Base-by-base conservation (phyloP, 2,888 invertebrate species). In the Carpatolechia fugitivella region DNA sequence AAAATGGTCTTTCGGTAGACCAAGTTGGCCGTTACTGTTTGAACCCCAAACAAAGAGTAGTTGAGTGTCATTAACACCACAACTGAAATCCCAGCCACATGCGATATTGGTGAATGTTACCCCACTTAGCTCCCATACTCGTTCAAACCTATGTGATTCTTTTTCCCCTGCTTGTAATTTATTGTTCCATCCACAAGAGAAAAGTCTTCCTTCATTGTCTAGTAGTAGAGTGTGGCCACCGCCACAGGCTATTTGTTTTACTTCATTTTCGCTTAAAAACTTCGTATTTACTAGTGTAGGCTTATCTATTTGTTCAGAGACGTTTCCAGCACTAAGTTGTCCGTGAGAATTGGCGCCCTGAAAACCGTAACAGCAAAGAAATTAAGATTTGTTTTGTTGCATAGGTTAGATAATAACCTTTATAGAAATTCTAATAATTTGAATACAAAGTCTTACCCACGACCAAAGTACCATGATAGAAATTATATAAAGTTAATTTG, bases 321-420 rank as follows among this genome's bases (percentile, higher is more conserved):
- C 89, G 58, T 85, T 75, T 58, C 93, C 94, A 70, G 94, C 90
- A 60, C 95, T 95, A 59, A 96, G 88, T 80, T 96, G 96, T 50
- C 96, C 95, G 75, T 95, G 95, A 60, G 95, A 95, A 83, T 96
- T 96, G 56, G 96, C 95, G 70, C 96, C 96, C 96, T 96, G 76
- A 60, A 85, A 49, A 44, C 7, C 7, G 4, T 46, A 29, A n/a
- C 8, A 46, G n/a, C 3, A 24, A 29, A n/a, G n/a, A n/a, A 29
- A 13, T 46, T 8, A 46, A 46, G 2, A 29, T 33, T 8, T 33
- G 8, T n/a, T 11, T 5, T 11, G 33, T n/a, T 33, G 8, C 11
- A 11, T 10, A 33, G 33, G 33, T 33, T 33, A 33, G n/a, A n/a
- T n/a, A n/a, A n/a, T n/a, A n/a, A n/a, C n/a, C n/a, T n/a, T n/a